phyloP scores from a whole-genome alignment of 2,113 vertebrate genomes.

The Esox niger region DNA sequence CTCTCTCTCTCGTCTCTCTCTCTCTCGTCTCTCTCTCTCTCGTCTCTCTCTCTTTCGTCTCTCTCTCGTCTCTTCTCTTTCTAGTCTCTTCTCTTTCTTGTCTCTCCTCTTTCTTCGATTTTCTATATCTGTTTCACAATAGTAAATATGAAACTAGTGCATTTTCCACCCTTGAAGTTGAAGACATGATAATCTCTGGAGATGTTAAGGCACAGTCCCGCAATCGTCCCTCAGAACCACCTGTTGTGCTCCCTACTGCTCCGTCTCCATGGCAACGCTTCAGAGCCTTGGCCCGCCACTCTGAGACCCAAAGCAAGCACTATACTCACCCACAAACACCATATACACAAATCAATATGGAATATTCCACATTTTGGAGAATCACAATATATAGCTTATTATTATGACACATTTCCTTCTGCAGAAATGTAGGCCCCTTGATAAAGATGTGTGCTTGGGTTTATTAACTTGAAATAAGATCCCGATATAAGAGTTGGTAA shows the following conservation, averaged over 20 bases:
- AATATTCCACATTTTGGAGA: too few relatives aligned
- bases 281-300: constrained; percentile 54
- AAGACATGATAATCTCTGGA: background rate
- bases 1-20: background rate
- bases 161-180: background rate
- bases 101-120: too few relatives aligned
- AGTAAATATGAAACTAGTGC: too few relatives aligned
- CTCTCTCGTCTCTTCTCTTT: background rate
- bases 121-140: too few relatives aligned
- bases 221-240: constrained; percentile 60
- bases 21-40: background rate
- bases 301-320: constrained; percentile 64
- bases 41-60: background rate
- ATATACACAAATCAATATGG: too few relatives aligned
- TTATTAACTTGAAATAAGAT: too few relatives aligned
- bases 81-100: too few relatives aligned
- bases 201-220: constrained; percentile 1
- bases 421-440: too few relatives aligned
- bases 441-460: too few relatives aligned
- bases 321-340: constrained; percentile 21
- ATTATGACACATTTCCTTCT: too few relatives aligned
- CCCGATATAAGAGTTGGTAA: too few relatives aligned
- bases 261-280: constrained; percentile 70
- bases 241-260: constrained; percentile 69
- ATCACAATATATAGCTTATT: too few relatives aligned